Conservation (phyloP, 2,113 vertebrate genomes). For the Hippoglossus stenolepis region DNA sequence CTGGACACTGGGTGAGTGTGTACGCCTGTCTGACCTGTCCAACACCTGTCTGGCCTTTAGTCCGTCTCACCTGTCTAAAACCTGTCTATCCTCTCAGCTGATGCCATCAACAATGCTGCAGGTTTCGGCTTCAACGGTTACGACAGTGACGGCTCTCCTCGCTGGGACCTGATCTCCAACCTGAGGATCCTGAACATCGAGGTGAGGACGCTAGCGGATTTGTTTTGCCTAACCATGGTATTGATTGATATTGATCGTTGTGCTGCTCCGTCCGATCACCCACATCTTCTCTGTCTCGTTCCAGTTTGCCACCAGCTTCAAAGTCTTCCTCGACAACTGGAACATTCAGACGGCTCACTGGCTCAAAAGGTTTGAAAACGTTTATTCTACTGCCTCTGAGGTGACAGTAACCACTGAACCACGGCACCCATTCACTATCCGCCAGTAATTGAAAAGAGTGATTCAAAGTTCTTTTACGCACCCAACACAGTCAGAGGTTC, state of each 20-base stretch:
- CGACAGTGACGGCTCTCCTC: constrained; percentile 84
- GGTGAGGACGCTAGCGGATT: constrained; percentile 72
- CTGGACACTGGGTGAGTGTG: constrained; percentile 91
- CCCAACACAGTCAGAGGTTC: too few relatives aligned
- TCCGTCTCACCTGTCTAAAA: not conserved
- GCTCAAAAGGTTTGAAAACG: constrained; percentile 89
- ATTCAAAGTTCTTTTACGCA: too few relatives aligned
- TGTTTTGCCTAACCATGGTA: too few relatives aligned
- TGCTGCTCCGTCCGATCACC: not conserved
- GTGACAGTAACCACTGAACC: not conserved
- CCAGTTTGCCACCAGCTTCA: constrained; percentile 95
- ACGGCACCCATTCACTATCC: too few relatives aligned
- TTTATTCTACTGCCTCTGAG: not conserved
- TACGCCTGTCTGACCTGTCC: not conserved
- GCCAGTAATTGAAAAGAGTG: too few relatives aligned
- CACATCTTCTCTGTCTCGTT: constrained; percentile 57
- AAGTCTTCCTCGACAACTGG: constrained; percentile 97
- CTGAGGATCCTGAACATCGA: constrained; percentile 93
- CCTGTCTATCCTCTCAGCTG: constrained; percentile 78
- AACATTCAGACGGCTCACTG: constrained; percentile 96
- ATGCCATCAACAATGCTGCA: constrained; percentile 95
- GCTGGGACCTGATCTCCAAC: constrained; percentile 94
- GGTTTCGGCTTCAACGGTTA: constrained; percentile 96
- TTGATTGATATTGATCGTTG: not conserved
- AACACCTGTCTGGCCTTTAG: too few relatives aligned